A percentile compares a stretch with the other conserved stretches of the same genome.
These are phyloP conservation scores for Anolis apletophallus DNA, from an alignment of 2,797 vertebrate species.

Conservation along the genomic window DNA sequence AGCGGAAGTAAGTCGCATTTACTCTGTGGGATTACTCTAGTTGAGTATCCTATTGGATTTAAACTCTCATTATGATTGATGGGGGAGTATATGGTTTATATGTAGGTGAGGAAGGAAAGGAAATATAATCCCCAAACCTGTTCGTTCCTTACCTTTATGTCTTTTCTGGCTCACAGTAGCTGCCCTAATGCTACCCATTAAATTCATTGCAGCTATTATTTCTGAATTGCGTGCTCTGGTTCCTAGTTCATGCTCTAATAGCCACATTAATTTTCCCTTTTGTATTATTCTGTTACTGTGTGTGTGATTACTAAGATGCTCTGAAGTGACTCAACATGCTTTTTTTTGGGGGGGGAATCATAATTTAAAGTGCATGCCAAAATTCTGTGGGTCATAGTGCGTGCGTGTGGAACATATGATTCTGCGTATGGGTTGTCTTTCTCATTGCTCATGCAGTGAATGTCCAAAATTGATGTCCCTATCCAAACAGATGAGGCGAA, in stretches of 20 bases:
- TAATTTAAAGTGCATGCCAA: no score
- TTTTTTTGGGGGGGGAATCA: no score
- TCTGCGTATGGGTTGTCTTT: no score
- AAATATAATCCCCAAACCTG: not conserved
- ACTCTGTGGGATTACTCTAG: no score
- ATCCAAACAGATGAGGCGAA: no score
- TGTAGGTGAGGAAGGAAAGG: not conserved
- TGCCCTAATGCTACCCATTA: not conserved
- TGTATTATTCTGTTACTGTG: not conserved
- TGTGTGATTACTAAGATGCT: not conserved
- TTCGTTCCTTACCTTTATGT: not conserved
- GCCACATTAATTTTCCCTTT: not conserved
- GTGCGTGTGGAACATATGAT: no score
- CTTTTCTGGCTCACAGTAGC: not conserved
- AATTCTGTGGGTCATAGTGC: no score
- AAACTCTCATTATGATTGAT: not conserved
- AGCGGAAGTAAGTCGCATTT: no score
- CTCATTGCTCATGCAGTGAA: no score
- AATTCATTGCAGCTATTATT: not conserved
- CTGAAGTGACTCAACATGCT: not conserved
- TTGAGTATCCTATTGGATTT: no score
- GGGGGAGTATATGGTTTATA: not conserved
- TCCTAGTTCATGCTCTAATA: not conserved
- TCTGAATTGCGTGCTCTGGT: slow-evolving; percentile 7
- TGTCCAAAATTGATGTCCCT: no score